Evolutionary conservation across 2,797 vertebrate genomes (phyloP), one percentile per base, ranked within the genome.

Genomic region (Gambusia yucatana): DNA sequence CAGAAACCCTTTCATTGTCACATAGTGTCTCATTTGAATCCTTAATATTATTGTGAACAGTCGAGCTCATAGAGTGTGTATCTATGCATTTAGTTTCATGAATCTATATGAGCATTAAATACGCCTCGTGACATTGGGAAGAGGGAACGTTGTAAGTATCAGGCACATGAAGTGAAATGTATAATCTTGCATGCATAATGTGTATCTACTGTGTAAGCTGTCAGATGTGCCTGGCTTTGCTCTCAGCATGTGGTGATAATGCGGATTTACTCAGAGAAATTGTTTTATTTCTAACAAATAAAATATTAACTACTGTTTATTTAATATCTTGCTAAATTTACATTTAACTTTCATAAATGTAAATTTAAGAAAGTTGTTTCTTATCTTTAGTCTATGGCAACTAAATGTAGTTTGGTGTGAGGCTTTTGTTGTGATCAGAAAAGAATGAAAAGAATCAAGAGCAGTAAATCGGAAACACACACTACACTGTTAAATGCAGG

Each of bases 171-270:
- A 71, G 50, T 59, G 84, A 69, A 88, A 72, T 86, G 52, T 78
- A 61, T 75, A 14, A 77, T 77, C 63, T 85, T 59, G 75, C 82
- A 83, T 83, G 78, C 57, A 79, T 75, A 76, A 83, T 83, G 22
- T 78, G 28, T 67, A 78, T 73, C 57, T 65, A 0, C 61, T 41
- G 52, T 20, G 20, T 4, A 48, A 13, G 41, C 33, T 2, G 46
- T 75, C 44, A 57, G 78, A 50, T 30, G 44, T 76, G 47, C 39
- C 67, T 2, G 14, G 47, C 78, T 80, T 82, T 41, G 65, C 79
- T 85, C 55, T 82, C 74, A 55, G 69, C 33, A 48, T 73, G 80
- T 77, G 50, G 41, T 78, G 72, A 82, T 77, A 20, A 78, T 81
- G 78, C 47, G 20, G 69, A 75, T 79, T 77, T 73, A 57, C 75